Conservation (phyloP, 1,140 invertebrate species). For the Sarcophaga peregrina region DNA sequence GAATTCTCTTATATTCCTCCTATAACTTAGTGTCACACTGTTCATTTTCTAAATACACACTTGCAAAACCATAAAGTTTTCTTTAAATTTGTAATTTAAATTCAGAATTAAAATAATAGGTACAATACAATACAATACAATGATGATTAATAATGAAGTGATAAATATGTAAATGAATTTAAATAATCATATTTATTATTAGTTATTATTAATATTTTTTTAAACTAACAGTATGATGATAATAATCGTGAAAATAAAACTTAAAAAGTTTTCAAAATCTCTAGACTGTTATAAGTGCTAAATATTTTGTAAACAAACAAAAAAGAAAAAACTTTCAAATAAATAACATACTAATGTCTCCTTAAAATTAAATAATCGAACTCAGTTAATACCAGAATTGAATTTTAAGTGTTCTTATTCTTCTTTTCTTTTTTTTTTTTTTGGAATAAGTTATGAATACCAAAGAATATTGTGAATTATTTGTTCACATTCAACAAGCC, state of each 20-base stretch:
- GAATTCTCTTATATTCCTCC: no score
- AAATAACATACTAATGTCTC: no score
- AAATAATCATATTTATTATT: neutral
- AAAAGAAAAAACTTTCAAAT: no score
- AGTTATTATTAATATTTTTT: neutral
- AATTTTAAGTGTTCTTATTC: conserved; percentile 7
- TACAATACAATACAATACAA: no score
- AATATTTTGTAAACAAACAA: no score
- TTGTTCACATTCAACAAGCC: neutral
- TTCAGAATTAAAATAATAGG: neutral
- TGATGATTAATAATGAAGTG: neutral
- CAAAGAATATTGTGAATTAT: neutral
- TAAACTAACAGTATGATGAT: neutral
- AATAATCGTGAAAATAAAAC: no score
- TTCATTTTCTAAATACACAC: no score
- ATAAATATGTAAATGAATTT: conserved; percentile 8
- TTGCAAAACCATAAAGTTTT: neutral
- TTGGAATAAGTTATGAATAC: neutral
- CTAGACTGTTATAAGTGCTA: no score
- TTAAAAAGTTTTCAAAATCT: no score
- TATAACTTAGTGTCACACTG: no score
- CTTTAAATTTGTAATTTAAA: neutral
- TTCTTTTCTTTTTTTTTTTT: neutral
- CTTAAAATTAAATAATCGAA: neutral
- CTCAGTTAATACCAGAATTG: conserved; percentile 2